These are phyloP conservation scores for Eretmochelys imbricata DNA, from an alignment of 2,113 vertebrate genomes.

Conservation along the genomic window DNA sequence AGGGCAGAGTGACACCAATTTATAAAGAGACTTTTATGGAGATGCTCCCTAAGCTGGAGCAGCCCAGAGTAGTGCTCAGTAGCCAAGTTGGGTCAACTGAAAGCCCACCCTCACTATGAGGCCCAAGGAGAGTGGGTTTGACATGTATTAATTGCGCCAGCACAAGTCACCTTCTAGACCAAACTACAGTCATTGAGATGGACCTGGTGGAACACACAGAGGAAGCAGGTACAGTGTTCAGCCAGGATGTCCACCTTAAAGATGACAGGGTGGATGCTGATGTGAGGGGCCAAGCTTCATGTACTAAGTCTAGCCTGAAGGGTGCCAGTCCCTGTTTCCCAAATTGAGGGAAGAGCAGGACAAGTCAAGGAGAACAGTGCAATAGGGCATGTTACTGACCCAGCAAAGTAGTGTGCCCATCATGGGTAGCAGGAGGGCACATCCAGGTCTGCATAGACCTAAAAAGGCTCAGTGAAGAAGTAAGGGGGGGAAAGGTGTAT, in stretches of 20 bases:
- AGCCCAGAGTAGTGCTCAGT: not conserved
- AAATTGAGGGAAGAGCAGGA: not conserved
- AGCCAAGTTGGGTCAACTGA: not conserved
- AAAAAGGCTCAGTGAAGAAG: not conserved
- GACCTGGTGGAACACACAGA: not conserved
- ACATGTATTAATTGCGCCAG: rapidly evolving
- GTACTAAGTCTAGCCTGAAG: rapidly evolving
- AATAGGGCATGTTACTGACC: not conserved
- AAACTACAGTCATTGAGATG: rapidly evolving
- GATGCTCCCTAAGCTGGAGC: not conserved
- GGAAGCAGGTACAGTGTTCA: not conserved
- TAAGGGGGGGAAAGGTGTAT: not conserved
- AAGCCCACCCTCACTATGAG: not conserved
- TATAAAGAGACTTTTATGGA: not conserved
- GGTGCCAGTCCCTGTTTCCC: not conserved
- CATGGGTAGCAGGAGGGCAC: not conserved
- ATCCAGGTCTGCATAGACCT: not conserved
- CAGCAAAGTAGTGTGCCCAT: not conserved
- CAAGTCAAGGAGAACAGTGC: not conserved
- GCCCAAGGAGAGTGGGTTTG: rapidly evolving
- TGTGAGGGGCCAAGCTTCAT: not conserved
- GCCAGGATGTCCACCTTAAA: rapidly evolving
- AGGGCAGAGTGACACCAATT: not conserved
- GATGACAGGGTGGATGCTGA: not conserved
- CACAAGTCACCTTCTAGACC: rapidly evolving